These are phyloP conservation scores for Pilophorus perplexus DNA, from an alignment of 2,888 invertebrate genomes.

Conservation along the genomic window DNA sequence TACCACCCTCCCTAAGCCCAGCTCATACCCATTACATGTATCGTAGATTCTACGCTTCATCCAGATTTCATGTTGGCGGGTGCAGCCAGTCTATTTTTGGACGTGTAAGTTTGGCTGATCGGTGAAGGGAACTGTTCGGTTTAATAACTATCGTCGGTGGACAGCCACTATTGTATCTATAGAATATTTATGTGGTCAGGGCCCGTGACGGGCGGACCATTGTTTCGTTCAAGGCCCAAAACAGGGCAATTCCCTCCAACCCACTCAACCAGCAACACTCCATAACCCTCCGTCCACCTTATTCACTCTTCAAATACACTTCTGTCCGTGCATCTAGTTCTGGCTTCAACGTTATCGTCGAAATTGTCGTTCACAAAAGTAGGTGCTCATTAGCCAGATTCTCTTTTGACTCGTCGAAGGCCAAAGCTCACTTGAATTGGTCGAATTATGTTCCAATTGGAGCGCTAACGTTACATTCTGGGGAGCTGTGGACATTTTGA, in stretches of 20 bases:
- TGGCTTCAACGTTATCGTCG: too few species aligned
- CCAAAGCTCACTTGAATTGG: too few species aligned
- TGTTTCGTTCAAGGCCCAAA: constrained; percentile 50
- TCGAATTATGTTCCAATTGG: too few species aligned
- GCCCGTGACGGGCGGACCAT: constrained; percentile 44
- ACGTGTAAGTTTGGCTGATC: constrained; percentile 30
- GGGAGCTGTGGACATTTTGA: too few species aligned
- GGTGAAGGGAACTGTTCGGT: constrained; percentile 41
- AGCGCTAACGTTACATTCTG: too few species aligned
- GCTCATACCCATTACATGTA: too few species aligned
- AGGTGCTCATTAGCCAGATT: too few species aligned
- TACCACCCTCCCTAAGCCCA: too few species aligned
- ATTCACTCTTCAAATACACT: constrained; percentile 33
- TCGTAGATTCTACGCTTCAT: too few species aligned
- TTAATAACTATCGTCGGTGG: constrained; percentile 42
- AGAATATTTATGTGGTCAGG: constrained; percentile 45
- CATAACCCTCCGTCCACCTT: constrained; percentile 33
- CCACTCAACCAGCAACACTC: constrained; percentile 40
- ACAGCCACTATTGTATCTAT: constrained; percentile 43
- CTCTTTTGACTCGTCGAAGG: too few species aligned
- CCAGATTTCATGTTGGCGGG: not conserved
- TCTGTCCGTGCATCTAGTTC: too few species aligned
- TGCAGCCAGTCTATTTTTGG: constrained; percentile 18
- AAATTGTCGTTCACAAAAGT: too few species aligned
- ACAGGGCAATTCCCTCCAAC: constrained; percentile 41